Evolutionary conservation across 2,888 invertebrate species (phyloP).

Genomic region (Chloroclysta siterata): DNA sequence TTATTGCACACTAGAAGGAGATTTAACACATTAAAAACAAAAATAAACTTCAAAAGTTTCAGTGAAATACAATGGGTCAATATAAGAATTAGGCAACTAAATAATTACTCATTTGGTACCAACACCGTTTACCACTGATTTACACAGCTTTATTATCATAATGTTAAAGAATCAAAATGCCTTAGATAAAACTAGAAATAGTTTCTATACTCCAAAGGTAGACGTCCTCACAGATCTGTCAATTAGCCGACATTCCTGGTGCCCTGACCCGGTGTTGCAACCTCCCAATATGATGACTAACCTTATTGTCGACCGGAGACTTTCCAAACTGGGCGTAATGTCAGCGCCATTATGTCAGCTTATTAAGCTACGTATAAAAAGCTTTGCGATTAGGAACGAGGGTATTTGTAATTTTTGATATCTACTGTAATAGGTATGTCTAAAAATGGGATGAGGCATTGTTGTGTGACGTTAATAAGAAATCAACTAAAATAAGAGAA

Average conservation of each 20-base stretch:
- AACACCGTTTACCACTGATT: too few species aligned
- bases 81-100: too few species aligned
- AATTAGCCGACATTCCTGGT: constrained; percentile 77
- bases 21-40: too few species aligned
- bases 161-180: too few species aligned
- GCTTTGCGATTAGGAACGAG: neutral
- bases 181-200: neutral
- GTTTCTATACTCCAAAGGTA: constrained; percentile 18
- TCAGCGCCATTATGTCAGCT: constrained; percentile 31
- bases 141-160: too few species aligned
- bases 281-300: constrained; percentile 41
- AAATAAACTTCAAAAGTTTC: too few species aligned
- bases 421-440: neutral
- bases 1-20: too few species aligned
- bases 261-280: constrained; percentile 63
- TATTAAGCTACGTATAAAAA: constrained; percentile 22
- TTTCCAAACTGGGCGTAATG: constrained; percentile 32
- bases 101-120: too few species aligned
- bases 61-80: too few species aligned
- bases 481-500: too few species aligned
- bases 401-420: neutral
- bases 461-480: too few species aligned
- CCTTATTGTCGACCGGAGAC: constrained; percentile 30
- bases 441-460: too few species aligned
- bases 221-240: constrained; percentile 74